Percentiles rank a stretch among this genome's conserved stretches.
phyloP scores from a whole-genome alignment of 2,888 invertebrate genomes.

The Xanthostigma xanthostigma region DNA sequence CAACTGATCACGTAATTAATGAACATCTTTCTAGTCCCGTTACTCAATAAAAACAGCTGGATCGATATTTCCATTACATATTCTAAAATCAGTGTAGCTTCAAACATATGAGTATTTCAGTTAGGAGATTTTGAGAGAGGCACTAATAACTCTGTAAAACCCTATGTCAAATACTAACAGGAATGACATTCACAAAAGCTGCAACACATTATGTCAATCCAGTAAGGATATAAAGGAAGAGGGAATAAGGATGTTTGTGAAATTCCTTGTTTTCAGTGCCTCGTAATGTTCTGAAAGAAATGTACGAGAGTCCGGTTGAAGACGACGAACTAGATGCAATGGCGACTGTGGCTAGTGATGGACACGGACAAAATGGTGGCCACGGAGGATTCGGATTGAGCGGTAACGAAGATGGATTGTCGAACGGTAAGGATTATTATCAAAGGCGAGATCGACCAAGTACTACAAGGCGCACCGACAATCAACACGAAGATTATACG shows the following conservation, averaged over 20 bases:
- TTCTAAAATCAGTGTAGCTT: too few species aligned
- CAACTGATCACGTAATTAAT: too few species aligned
- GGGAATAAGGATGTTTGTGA: neutral
- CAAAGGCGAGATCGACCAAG: constrained; percentile 40
- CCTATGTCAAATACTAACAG: too few species aligned
- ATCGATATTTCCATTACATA: too few species aligned
- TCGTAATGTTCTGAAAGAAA: constrained; percentile 66
- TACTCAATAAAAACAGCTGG: too few species aligned
- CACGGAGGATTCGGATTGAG: constrained; percentile 24
- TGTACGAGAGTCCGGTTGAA: constrained; percentile 64
- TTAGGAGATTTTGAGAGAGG: too few species aligned
- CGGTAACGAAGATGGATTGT: constrained; percentile 33
- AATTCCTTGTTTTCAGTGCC: constrained; percentile 45
- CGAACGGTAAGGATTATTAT: constrained; percentile 36
- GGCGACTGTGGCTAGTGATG: constrained; percentile 19
- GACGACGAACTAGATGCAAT: constrained; percentile 49
- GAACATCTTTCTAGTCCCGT: too few species aligned
- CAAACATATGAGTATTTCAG: too few species aligned
- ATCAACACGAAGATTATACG: constrained; percentile 23
- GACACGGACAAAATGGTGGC: constrained; percentile 23
- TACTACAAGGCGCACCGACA: constrained; percentile 35
- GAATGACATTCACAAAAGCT: too few species aligned
- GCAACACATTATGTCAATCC: too few species aligned
- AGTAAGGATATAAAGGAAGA: too few species aligned
- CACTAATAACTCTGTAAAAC: too few species aligned